These are phyloP conservation scores for Microctenopoma stevenorrisi DNA, from an alignment of 2,797 vertebrate species.

Conservation along the genomic window DNA sequence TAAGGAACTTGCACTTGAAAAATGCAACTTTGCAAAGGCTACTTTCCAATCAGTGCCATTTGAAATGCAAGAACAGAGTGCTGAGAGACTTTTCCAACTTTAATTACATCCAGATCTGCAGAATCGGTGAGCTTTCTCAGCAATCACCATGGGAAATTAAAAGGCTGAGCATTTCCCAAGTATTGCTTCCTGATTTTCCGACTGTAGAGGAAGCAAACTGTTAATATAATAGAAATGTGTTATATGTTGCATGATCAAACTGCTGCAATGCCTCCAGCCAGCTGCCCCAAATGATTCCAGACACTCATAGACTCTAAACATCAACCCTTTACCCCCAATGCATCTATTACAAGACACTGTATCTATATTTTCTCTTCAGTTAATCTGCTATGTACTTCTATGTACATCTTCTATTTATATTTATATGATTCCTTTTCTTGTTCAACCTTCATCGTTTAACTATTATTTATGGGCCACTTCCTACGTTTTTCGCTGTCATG, in stretches of 20 bases:
- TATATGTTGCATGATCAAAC: conserved; percentile 8
- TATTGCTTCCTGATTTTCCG: not conserved
- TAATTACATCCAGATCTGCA: conserved; percentile 10
- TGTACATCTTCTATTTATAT: not conserved
- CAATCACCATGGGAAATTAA: conserved; percentile 29
- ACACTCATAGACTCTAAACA: conserved; percentile 26
- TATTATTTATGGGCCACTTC: not conserved
- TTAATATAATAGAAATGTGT: not conserved
- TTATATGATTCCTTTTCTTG: not conserved
- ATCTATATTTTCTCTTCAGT: conserved; percentile 4
- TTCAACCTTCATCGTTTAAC: too few relatives aligned
- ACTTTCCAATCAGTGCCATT: not conserved
- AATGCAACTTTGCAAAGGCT: too few relatives aligned
- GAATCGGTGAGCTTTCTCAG: conserved; percentile 5
- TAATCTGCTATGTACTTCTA: conserved; percentile 5
- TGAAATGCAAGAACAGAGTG: conserved; percentile 7
- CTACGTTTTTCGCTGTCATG: not conserved
- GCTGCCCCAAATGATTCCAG: conserved; percentile 26
- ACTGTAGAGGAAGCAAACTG: not conserved
- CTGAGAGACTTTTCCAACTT: conserved; percentile 4
- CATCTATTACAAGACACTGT: conserved; percentile 37
- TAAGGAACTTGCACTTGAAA: too few relatives aligned
- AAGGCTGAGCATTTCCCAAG: conserved; percentile 4
- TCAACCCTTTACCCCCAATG: not conserved
- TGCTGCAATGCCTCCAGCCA: conserved; percentile 23